A percentile compares a stretch with the other conserved stretches of the same genome.
phyloP scores from a whole-genome alignment of 2,797 vertebrate genomes.

The Gambelia wislizenii region DNA sequence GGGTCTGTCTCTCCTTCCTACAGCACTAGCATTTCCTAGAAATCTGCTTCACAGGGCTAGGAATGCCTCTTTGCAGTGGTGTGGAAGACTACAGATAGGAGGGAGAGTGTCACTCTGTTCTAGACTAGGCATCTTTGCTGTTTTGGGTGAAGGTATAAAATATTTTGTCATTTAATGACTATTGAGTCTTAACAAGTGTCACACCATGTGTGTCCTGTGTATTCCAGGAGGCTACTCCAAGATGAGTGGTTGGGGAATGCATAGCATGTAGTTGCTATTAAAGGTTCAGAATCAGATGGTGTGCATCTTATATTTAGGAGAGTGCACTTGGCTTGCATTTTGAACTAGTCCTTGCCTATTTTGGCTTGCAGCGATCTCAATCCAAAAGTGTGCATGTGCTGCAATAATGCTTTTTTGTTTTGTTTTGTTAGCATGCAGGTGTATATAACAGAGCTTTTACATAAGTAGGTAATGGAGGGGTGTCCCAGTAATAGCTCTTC shows the following conservation, averaged over 20 bases:
- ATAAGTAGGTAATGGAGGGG: not conserved
- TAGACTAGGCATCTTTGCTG: not conserved
- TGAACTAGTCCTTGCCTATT: not conserved
- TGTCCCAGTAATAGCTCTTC: not conserved
- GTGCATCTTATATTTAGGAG: not conserved
- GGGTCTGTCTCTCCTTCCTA: too few relatives aligned
- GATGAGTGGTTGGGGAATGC: not conserved
- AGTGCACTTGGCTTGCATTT: not conserved
- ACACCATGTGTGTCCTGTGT: not conserved
- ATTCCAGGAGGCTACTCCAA: not conserved
- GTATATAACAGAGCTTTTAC: not conserved
- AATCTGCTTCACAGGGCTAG: too few relatives aligned
- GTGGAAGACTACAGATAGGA: not conserved
- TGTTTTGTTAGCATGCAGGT: not conserved
- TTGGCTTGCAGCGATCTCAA: not conserved
- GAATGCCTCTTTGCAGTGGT: not conserved
- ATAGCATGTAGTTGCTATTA: not conserved
- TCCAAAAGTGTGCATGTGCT: too few relatives aligned
- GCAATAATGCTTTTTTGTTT: not conserved
- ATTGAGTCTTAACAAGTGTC: not conserved
- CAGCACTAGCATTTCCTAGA: too few relatives aligned
- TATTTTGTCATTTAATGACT: accelerated
- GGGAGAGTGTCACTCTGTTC: not conserved
- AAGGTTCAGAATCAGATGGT: not conserved
- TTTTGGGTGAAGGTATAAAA: not conserved